These are phyloP conservation scores for Austrofundulus limnaeus DNA, from an alignment of 2,113 vertebrate species.

Conservation along the genomic window DNA sequence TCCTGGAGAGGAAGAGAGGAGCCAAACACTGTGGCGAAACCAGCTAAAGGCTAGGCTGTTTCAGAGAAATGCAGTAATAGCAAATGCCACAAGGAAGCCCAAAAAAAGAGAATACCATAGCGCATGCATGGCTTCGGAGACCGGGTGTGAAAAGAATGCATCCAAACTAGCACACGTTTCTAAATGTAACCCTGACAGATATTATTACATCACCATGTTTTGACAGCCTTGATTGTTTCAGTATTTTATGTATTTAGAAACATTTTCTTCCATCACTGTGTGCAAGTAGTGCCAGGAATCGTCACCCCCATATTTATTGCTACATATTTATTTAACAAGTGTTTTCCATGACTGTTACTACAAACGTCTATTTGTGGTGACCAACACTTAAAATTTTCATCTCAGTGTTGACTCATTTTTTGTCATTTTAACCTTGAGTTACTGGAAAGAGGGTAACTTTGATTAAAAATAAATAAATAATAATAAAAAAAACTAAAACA, in stretches of 20 bases:
- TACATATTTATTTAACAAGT: constrained; percentile 1
- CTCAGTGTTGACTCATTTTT: no score
- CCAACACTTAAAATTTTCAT: no score
- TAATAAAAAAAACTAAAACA: no score
- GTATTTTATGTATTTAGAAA: constrained; percentile 5
- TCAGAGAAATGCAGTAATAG: constrained; percentile 43
- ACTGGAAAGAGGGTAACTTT: no score
- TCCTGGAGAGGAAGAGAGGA: constrained; percentile 40
- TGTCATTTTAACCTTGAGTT: no score
- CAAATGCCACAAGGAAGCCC: constrained; percentile 25
- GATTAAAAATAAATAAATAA: no score
- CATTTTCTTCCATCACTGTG: constrained; percentile 1
- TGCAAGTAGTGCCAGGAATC: constrained; percentile 18
- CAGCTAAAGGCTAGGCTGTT: constrained; percentile 39
- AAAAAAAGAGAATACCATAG: constrained; percentile 44
- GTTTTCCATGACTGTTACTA: not conserved
- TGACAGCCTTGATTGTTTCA: not conserved
- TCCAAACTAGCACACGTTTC: not conserved
- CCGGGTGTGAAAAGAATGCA: not conserved
- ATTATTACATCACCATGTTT: not conserved
- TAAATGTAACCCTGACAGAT: not conserved
- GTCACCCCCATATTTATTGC: not conserved
- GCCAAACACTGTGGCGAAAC: constrained; percentile 31
- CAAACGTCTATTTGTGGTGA: not conserved
- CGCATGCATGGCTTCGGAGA: constrained; percentile 24